Conservation (phyloP, 1,140 invertebrate species). For the Drosophila rufa region DNA sequence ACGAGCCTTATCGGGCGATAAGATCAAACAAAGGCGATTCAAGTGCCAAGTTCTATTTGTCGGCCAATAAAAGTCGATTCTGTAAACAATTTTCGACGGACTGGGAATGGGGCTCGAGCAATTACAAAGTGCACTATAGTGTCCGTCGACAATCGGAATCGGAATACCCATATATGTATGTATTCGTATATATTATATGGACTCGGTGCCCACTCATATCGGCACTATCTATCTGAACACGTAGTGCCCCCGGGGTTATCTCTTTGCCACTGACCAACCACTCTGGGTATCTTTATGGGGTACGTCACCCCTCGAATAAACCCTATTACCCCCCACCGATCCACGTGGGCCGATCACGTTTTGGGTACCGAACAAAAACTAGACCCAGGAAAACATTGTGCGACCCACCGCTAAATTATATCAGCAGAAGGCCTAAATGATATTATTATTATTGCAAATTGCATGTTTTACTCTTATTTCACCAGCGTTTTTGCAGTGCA, state of each 20-base stretch:
- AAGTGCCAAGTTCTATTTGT: conserved; percentile 59
- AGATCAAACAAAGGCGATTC: conserved; percentile 60
- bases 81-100: conserved; percentile 43
- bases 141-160: conserved; percentile 28
- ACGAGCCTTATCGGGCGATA: conserved; percentile 55
- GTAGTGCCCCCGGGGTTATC: conserved; percentile 38
- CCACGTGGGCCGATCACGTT: conserved; percentile 71
- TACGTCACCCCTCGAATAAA: conserved; percentile 34
- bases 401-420: conserved; percentile 18
- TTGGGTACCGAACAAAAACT: conserved; percentile 38
- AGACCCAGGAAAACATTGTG: conserved; percentile 26
- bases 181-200: neutral
- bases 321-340: conserved; percentile 19
- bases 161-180: conserved; percentile 7
- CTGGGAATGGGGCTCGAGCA: conserved; percentile 20
- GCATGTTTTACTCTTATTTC: conserved; percentile 25
- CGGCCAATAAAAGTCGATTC: conserved; percentile 45
- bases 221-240: conserved; percentile 37
- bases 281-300: conserved; percentile 32
- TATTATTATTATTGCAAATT: conserved; percentile 31
- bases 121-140: conserved; percentile 40
- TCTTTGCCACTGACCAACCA: conserved; percentile 35
- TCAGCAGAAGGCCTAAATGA: conserved; percentile 28
- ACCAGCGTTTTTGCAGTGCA: conserved; percentile 2
- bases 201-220: conserved; percentile 23